Evolutionary conservation across 2,888 invertebrate species (phyloP).

Genomic region (Epinotia demarniana): DNA sequence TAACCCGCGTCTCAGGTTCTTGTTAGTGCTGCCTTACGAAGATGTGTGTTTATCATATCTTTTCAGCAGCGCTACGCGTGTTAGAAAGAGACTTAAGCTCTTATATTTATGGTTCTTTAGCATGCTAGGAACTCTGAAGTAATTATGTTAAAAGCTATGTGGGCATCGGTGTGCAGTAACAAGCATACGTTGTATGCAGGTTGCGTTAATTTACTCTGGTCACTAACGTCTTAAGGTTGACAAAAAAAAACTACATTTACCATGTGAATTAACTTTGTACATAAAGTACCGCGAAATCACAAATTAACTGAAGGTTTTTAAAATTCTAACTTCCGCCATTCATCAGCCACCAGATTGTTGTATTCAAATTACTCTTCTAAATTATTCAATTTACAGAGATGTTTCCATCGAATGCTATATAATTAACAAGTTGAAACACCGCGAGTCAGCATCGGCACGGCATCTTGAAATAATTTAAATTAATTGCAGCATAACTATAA

Average conservation of each 20-base stretch:
- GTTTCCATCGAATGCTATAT: slow-evolving; percentile 3
- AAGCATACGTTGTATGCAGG: slow-evolving; percentile 16
- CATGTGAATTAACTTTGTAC: neutral
- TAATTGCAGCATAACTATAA: slow-evolving; percentile 36
- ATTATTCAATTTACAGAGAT: slow-evolving; percentile 6
- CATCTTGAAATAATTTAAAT: slow-evolving; percentile 37
- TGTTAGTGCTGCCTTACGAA: slow-evolving; percentile 14
- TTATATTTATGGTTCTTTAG: slow-evolving; percentile 21
- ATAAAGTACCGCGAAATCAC: too few species aligned
- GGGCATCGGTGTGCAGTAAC: slow-evolving; percentile 35
- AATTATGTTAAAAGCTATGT: slow-evolving; percentile 39
- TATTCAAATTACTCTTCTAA: slow-evolving; percentile 17
- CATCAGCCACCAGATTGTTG: slow-evolving; percentile 1
- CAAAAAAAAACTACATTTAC: neutral
- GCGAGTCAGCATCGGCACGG: slow-evolving; percentile 30
- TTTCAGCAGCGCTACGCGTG: neutral
- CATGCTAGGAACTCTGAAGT: slow-evolving; percentile 28
- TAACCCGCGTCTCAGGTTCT: slow-evolving; percentile 15
- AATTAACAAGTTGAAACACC: slow-evolving; percentile 22
- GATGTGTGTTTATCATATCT: neutral
- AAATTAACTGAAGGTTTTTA: too few species aligned
- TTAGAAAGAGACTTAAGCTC: slow-evolving; percentile 19
- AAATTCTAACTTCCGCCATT: neutral
- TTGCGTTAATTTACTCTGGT: slow-evolving; percentile 17
- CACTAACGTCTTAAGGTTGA: neutral